Evolutionary conservation across 2,113 vertebrate genomes (phyloP).

Genomic region (Chrysochloris asiatica): DNA sequence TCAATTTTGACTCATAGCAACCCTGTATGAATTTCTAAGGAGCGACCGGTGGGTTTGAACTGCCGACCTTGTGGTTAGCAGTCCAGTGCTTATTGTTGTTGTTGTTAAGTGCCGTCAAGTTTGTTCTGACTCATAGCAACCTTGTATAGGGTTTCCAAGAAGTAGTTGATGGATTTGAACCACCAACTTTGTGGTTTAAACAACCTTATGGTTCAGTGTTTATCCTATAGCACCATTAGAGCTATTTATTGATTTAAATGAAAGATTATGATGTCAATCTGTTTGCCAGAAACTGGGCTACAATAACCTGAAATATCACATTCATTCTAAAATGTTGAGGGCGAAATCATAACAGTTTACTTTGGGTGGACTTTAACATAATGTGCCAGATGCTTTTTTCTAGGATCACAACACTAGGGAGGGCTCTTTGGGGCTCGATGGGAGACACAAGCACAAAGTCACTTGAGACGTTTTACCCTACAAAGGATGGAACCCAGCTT

Average conservation of each 20-base stretch:
- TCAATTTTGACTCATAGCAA: too few species aligned
- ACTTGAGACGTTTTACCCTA: neutral
- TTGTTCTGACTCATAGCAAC: too few species aligned
- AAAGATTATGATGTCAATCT: neutral
- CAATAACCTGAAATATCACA: neutral
- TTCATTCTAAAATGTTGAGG: neutral
- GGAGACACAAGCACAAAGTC: neutral
- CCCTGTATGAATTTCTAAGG: neutral
- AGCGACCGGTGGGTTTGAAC: too few species aligned
- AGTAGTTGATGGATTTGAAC: too few species aligned
- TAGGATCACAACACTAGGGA: neutral
- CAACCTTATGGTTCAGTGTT: too few species aligned
- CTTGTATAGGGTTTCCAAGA: conserved; percentile 12
- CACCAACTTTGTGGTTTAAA: too few species aligned
- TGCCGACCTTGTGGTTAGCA: too few species aligned
- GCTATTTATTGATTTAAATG: neutral
- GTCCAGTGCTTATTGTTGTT: too few species aligned
- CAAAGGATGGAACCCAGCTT: neutral
- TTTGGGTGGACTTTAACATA: neutral
- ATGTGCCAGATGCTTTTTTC: neutral
- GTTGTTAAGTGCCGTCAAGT: too few species aligned
- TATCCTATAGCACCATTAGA: too few species aligned
- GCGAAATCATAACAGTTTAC: neutral
- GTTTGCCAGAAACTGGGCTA: neutral
- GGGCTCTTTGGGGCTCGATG: neutral